A percentile compares a stretch with the other conserved stretches of the same genome.
Evolutionary conservation across 2,113 vertebrate genomes (phyloP).

Genomic region (Azemiops feae): DNA sequence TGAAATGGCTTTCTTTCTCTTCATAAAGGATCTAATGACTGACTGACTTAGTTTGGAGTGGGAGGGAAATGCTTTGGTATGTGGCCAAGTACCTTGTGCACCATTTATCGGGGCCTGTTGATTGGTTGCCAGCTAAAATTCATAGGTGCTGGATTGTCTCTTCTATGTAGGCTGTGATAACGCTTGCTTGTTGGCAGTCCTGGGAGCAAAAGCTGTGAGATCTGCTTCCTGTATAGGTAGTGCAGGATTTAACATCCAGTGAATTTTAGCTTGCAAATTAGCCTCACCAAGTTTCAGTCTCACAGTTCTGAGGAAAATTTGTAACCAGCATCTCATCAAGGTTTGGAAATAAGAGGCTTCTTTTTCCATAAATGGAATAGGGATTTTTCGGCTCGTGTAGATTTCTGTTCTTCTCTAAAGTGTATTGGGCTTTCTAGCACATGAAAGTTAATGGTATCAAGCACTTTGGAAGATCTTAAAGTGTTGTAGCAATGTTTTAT

Average conservation of each 20-base stretch:
- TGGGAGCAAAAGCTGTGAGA: conserved; percentile 33
- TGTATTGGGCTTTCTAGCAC: not conserved
- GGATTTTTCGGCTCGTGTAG: too few relatives aligned
- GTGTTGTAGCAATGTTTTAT: not conserved
- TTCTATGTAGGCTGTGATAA: conserved; percentile 43
- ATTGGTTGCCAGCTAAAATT: conserved; percentile 52
- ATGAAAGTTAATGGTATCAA: not conserved
- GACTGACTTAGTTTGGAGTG: conserved; percentile 8
- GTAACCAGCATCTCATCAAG: not conserved
- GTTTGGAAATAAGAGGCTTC: not conserved
- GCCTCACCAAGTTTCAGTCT: not conserved
- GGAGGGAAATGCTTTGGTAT: not conserved
- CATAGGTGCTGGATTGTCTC: conserved; percentile 44
- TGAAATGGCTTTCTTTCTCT: not conserved
- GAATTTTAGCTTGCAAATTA: not conserved
- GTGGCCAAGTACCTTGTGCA: conserved; percentile 34
- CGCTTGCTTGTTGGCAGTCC: conserved; percentile 38
- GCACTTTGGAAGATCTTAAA: not conserved
- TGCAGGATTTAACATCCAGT: not conserved
- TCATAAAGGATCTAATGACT: conserved; percentile 11
- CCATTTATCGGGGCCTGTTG: conserved; percentile 41
- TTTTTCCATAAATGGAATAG: not conserved
- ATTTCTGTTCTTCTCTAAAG: not conserved
- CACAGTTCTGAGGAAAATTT: not conserved
- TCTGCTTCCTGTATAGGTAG: not conserved